A percentile compares a stretch with the other conserved stretches of the same genome.
Evolutionary conservation across 2,888 invertebrate species (phyloP).

Genomic region (Meteorus colon): DNA sequence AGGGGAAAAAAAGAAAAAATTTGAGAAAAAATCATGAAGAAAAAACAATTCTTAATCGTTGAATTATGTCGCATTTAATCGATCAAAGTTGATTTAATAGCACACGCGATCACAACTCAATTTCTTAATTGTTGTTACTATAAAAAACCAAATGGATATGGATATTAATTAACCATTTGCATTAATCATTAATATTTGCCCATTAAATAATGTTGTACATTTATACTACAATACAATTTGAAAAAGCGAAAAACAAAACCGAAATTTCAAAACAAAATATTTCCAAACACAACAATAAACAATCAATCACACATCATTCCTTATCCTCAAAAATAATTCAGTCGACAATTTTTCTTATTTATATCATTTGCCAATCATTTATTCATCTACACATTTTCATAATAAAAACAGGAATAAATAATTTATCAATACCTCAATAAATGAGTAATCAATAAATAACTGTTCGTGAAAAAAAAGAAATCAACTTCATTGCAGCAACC

Average conservation of each 20-base stretch:
- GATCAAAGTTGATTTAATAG: constrained; percentile 58
- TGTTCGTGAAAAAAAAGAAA: too few relatives aligned
- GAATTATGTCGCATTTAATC: constrained; percentile 63
- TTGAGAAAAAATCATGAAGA: constrained; percentile 17
- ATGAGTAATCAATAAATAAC: too few relatives aligned
- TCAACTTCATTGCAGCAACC: too few relatives aligned
- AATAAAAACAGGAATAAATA: too few relatives aligned
- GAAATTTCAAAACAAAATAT: not conserved
- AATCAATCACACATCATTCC: not conserved
- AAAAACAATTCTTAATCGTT: constrained; percentile 54
- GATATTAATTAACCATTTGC: constrained; percentile 44
- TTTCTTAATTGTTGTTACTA: constrained; percentile 59
- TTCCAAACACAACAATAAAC: not conserved
- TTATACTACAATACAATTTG: not conserved
- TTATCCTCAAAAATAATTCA: too few relatives aligned
- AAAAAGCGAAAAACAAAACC: not conserved
- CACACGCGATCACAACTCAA: constrained; percentile 51
- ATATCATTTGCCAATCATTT: too few relatives aligned
- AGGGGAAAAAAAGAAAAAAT: not conserved
- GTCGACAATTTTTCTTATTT: too few relatives aligned
- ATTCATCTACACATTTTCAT: too few relatives aligned
- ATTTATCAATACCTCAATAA: too few relatives aligned
- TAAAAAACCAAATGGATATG: constrained; percentile 44
- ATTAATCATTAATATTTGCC: constrained; percentile 41
- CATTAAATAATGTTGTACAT: not conserved